Evolutionary conservation across 2,113 vertebrate species (phyloP), one percentile per base, ranked within the genome.

Genomic region (Brachirus orientalis): DNA sequence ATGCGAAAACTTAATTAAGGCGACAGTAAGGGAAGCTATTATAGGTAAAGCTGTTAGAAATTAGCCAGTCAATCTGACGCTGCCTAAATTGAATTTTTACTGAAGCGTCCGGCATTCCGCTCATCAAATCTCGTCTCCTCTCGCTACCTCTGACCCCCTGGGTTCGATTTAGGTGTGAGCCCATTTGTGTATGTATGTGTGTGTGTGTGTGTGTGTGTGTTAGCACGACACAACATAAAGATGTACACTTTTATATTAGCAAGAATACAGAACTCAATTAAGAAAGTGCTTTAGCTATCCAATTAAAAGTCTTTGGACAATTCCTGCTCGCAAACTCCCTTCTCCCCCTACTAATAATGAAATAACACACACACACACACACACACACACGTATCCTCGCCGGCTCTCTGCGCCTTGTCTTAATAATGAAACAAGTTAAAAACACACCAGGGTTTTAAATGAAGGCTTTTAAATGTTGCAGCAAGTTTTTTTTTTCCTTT

Each of bases 291-390:
- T 90, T 83, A 86, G 84, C 83, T 73, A 90, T 91, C 87, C 87
- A 91, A 91, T 91, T 91, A 90, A 89, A 90, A 91, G 86, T 91
- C 90, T 90, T 89, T 86, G 83, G 90, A 91, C 87, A 86, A 91
- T 89, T 88, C 73, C 47, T 75, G 69, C 68, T 80, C 80, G 76
- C 66, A 62, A 69, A 10, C 74, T 71, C 68, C 74, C 69, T 66
- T 79, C 75, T 71, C 70, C 72, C 72, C 54, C 46, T 45, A 62
- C 83, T 88, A 83, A 90, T 90, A 91, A 91, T 86, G 82, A 89
- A 88, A 86, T 77, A 88, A 86, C 84, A 83, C 81, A 63, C 35
- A 19, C 53, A 19, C 17, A 19, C 46, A 19, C 77, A 72, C 73
- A 82, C 40, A 85, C 83, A 80, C 78, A 61, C 77, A 72, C 73